A percentile compares a stretch with the other conserved stretches of the same genome.
phyloP scores from a whole-genome alignment of 2,888 invertebrate species.

The Pterostichus niger region DNA sequence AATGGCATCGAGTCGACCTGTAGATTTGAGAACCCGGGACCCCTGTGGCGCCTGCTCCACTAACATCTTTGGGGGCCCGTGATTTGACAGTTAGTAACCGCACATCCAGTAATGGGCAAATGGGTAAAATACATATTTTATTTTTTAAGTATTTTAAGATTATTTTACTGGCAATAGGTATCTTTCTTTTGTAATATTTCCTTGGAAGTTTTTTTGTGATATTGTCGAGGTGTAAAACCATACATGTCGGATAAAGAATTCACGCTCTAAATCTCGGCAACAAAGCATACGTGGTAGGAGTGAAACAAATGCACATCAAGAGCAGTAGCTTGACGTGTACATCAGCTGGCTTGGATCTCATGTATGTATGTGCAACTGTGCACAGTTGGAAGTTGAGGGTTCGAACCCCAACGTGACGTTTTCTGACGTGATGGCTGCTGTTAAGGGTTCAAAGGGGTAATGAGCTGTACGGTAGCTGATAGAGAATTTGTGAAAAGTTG shows the following conservation, averaged over 20 bases:
- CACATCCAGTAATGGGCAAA: too few species aligned
- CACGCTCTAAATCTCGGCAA: slow-evolving; percentile 38
- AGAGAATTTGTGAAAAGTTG: background rate
- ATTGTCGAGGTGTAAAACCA: slow-evolving; percentile 12
- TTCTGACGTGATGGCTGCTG: background rate
- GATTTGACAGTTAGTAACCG: too few species aligned
- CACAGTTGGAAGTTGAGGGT: slow-evolving; percentile 28
- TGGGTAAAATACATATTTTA: too few species aligned
- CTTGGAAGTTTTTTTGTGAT: background rate
- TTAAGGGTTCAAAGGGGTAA: slow-evolving; percentile 17
- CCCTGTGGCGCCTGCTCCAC: too few species aligned
- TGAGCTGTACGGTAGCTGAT: slow-evolving; percentile 18
- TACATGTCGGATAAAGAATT: slow-evolving; percentile 23
- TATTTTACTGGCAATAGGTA: too few species aligned
- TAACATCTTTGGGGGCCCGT: too few species aligned
- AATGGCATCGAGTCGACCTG: too few species aligned
- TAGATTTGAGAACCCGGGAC: too few species aligned
- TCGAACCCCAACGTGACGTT: background rate
- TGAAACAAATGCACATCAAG: slow-evolving; percentile 23
- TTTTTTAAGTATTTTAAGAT: too few species aligned
- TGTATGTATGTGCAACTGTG: slow-evolving; percentile 11
- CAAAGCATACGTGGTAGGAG: background rate
- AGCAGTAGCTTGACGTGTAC: background rate
- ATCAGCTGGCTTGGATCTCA: slow-evolving; percentile 28
- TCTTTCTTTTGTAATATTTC: too few species aligned